Percentiles rank a stretch among this genome's conserved stretches.
phyloP scores from a whole-genome alignment of 2,797 vertebrate genomes.

The Cyclopterus lumpus region DNA sequence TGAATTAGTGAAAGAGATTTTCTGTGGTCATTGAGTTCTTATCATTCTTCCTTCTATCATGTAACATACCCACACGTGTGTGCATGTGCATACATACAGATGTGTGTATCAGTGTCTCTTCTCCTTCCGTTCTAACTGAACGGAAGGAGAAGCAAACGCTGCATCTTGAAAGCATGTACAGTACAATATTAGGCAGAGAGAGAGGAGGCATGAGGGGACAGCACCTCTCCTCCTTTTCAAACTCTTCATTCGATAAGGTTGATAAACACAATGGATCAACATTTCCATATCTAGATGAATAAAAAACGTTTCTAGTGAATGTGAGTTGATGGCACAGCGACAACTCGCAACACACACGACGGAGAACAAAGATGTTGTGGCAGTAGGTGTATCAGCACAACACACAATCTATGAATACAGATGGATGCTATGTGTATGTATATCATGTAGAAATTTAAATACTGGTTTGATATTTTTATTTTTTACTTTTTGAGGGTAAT shows the following conservation, averaged over 20 bases:
- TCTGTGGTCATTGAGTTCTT: background rate
- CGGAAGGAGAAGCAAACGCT: constrained; percentile 59
- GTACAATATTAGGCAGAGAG: constrained; percentile 17
- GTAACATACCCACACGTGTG: background rate
- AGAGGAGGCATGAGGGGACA: constrained; percentile 3
- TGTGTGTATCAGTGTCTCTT: constrained; percentile 47
- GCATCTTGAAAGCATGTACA: constrained; percentile 18
- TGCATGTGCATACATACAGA: constrained; percentile 24
- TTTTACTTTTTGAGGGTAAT: background rate
- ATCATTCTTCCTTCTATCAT: background rate
- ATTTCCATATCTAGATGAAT: background rate
- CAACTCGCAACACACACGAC: constrained; percentile 1
- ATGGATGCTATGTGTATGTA: background rate
- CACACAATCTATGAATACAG: background rate
- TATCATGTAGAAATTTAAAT: background rate
- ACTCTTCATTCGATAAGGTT: background rate
- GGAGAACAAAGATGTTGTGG: background rate
- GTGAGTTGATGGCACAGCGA: background rate
- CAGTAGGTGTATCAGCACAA: background rate
- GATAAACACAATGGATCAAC: background rate
- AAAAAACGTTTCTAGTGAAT: background rate
- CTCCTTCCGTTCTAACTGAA: constrained; percentile 50
- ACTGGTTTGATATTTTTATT: background rate
- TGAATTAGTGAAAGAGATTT: background rate
- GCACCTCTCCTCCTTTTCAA: background rate